These are phyloP conservation scores for Tanytarsus gracilentus DNA, from an alignment of 2,888 invertebrate species.

Conservation along the genomic window DNA sequence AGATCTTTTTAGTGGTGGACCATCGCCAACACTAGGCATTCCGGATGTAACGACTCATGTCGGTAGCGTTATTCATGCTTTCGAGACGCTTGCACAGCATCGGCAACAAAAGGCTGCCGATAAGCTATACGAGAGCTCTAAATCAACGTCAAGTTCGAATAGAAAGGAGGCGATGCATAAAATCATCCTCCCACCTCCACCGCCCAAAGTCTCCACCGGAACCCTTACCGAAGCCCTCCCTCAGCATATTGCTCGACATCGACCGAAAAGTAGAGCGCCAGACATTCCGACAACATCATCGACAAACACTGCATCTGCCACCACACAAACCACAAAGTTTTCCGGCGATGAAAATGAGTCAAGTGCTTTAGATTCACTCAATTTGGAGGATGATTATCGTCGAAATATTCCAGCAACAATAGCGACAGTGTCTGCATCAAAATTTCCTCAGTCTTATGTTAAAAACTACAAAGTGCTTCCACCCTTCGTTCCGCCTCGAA, in stretches of 20 bases:
- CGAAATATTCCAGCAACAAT: constrained; percentile 35
- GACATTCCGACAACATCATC: constrained; percentile 25
- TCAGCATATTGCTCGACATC: constrained; percentile 18
- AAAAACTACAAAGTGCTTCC: constrained; percentile 28
- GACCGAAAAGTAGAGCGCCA: constrained; percentile 24
- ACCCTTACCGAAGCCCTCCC: neutral
- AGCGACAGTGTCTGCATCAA: neutral
- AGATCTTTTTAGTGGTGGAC: constrained; percentile 39
- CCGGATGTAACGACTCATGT: constrained; percentile 42
- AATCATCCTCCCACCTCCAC: constrained; percentile 26
- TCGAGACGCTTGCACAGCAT: constrained; percentile 40
- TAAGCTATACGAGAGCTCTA: constrained; percentile 30
- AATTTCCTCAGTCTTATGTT: constrained; percentile 17
- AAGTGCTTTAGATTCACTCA: constrained; percentile 18
- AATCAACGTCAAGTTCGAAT: neutral
- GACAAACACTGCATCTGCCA: constrained; percentile 25
- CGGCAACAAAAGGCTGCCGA: constrained; percentile 34
- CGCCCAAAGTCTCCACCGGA: neutral
- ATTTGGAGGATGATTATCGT: constrained; percentile 37
- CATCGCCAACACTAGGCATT: constrained; percentile 38
- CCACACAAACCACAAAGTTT: neutral
- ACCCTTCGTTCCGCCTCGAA: constrained; percentile 12
- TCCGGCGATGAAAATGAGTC: constrained; percentile 20
- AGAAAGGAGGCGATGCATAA: neutral
- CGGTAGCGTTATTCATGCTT: constrained; percentile 42